phyloP scores from a whole-genome alignment of 2,888 invertebrate species.

The Harpalus rubripes region DNA sequence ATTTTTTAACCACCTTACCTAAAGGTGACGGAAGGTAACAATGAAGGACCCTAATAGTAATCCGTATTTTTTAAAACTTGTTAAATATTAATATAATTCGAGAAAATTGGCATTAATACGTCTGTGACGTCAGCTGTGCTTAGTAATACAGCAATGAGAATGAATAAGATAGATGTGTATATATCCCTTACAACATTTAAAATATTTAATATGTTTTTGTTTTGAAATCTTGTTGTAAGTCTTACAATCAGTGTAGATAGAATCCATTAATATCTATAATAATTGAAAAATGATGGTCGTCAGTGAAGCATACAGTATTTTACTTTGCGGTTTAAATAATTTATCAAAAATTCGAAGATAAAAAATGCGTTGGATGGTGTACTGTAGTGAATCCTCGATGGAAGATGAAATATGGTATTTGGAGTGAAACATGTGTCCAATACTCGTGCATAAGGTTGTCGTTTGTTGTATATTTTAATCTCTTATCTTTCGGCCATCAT shows the following conservation, averaged over 20 bases:
- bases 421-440: constrained; percentile 64
- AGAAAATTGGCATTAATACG: no score
- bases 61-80: no score
- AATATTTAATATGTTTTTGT: not conserved
- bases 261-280: not conserved
- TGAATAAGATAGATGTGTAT: no score
- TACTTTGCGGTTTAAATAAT: constrained; percentile 41
- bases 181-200: no score
- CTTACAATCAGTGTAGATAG: not conserved
- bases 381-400: not conserved
- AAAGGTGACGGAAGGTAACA: no score
- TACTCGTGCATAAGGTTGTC: constrained; percentile 71
- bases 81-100: no score
- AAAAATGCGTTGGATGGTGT: constrained; percentile 30
- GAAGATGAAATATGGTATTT: constrained; percentile 61
- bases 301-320: constrained; percentile 20
- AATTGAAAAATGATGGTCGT: constrained; percentile 6
- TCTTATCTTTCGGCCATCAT: constrained; percentile 72
- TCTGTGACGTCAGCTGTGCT: no score
- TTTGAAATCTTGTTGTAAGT: not conserved
- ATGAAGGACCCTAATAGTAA: no score
- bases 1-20: no score
- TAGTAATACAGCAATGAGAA: no score
- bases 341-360: constrained; percentile 49
- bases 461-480: constrained; percentile 72